Conservation (phyloP, 2,888 invertebrate genomes). For the Yponomeuta sedellus region DNA sequence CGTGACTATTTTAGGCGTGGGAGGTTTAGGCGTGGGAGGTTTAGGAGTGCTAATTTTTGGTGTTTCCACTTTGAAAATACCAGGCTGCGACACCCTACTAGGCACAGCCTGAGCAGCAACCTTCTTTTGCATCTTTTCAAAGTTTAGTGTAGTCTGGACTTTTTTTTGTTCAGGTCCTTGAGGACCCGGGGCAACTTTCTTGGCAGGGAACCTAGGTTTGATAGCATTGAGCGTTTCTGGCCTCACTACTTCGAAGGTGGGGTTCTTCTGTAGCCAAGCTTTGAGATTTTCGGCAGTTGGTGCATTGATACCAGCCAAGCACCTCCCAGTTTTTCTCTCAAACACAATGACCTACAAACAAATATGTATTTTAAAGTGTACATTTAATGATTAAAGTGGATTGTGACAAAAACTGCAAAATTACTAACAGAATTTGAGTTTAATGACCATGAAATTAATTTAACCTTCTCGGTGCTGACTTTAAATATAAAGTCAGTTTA, state of each 20-base stretch:
- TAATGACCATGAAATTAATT: conserved; percentile 7
- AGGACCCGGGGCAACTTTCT: conserved; percentile 41
- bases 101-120: conserved; percentile 24
- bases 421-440: not conserved
- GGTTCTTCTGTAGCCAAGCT: conserved; percentile 90
- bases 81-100: not conserved
- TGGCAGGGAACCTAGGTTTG: conserved; percentile 50
- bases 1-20: not conserved
- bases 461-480: no score
- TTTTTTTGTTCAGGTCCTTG: conserved; percentile 27
- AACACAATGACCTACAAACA: conserved; percentile 83
- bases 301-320: conserved; percentile 86
- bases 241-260: conserved; percentile 89
- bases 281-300: conserved; percentile 88
- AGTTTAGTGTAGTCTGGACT: conserved; percentile 70
- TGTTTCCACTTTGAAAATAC: not conserved
- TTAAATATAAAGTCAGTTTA: no score
- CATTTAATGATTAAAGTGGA: no score
- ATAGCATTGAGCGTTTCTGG: conserved; percentile 75
- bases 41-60: not conserved
- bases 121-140: conserved; percentile 57
- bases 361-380: conserved; percentile 11
- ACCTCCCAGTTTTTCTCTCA: conserved; percentile 86
- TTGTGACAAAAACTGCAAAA: not conserved
- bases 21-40: not conserved